Conservation (phyloP, 2,113 vertebrate species). For the Rhombomys opimus region DNA sequence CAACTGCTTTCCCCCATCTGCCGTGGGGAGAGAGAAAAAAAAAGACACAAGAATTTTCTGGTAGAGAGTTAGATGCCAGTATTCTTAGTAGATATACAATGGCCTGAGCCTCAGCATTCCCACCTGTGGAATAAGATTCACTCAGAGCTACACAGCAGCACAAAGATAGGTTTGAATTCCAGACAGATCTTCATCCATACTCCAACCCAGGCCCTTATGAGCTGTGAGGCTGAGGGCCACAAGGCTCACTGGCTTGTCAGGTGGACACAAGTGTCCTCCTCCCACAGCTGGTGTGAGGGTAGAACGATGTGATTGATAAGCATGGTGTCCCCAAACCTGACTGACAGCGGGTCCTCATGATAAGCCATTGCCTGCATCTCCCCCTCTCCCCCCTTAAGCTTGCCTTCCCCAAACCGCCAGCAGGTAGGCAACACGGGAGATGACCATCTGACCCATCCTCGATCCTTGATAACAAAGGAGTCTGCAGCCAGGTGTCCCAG, state of each 20-base stretch:
- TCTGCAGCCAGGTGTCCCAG: not conserved
- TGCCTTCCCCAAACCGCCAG: not conserved
- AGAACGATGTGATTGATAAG: fast-evolving
- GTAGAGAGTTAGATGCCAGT: not conserved
- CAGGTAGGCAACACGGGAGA: fast-evolving
- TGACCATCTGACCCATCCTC: no score
- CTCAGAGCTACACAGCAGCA: not conserved
- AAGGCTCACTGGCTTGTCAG: not conserved
- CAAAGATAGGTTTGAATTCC: not conserved
- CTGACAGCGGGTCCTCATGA: no score
- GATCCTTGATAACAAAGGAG: not conserved
- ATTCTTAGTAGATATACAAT: not conserved
- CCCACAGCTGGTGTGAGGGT: not conserved
- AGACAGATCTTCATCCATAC: not conserved
- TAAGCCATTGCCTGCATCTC: not conserved
- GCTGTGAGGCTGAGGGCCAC: not conserved
- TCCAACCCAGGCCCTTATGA: not conserved
- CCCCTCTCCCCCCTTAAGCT: no score
- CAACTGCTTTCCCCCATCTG: not conserved
- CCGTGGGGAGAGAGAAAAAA: not conserved
- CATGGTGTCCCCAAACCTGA: not conserved
- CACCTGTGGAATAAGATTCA: not conserved
- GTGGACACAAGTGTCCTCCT: not conserved
- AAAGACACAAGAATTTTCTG: not conserved
- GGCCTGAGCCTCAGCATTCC: not conserved